Base-by-base conservation (phyloP, 2,888 invertebrate species). In the Caenorhabditis imperialis region DNA sequence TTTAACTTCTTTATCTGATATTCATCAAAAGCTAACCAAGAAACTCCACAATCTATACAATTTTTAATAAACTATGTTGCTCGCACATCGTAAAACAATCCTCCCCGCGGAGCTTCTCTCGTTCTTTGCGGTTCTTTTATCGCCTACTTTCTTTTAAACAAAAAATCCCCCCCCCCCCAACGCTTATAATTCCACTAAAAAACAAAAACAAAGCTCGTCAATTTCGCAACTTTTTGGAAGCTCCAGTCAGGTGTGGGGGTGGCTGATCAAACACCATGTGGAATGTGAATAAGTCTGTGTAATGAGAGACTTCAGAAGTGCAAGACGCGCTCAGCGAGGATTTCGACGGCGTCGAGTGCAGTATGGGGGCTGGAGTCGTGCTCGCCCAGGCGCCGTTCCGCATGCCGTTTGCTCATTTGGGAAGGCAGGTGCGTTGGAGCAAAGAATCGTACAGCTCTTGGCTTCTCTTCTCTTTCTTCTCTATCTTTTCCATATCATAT, bases 291-390 rank as follows among this genome's bases (percentile, higher is more conserved):
- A 33, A 57, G 50, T 57, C 48, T 42, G 35, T 30, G 25, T 4
- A 23, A 45, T 10, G 10, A 35, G 16, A 6, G 18, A 22, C 75
- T 78, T 30, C 75, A 81, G 81, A 84, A 51, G 75, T 84, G 20
- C 81, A 81, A 75, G 80, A 81, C 20, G 78, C 77, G 4, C 55
- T 84, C 22, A 77, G 74, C 23, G 78, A 77, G 23, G 67, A 60
- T 12, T 82, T 84, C 57, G 79, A 80, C 20, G 78, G 78, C 6
- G 80, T 85, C 22, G 85, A 84, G 30, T 83, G 84, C 58, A 78
- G 77, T 50, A 75, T 83, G 76, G 81, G 78, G 6, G 69, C 81
- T 1, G 84, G 85, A 18, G 83, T 84, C n/a, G 83, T 81, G 27
- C 65, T 85, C 16, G 75, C 81, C 10, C 72, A 74, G 27, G 55